Percentiles rank a stretch among this genome's conserved stretches.
Conservation (phyloP, 2,113 vertebrate genomes). For the Ceratotherium simum region DNA sequence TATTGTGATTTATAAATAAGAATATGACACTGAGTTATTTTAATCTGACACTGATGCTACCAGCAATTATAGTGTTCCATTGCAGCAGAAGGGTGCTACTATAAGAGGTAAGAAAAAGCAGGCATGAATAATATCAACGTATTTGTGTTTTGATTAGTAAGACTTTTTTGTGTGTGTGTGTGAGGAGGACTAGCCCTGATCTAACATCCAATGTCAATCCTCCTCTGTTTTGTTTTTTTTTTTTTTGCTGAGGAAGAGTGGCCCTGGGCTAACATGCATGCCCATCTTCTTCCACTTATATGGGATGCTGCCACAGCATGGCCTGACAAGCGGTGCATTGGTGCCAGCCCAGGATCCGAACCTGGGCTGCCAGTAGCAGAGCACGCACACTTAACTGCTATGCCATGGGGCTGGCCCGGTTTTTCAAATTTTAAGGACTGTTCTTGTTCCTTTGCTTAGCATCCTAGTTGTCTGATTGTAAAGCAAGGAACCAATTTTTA, state of each 20-base stretch:
- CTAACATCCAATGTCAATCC: too few species aligned
- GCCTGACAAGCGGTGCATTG: too few species aligned
- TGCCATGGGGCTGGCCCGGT: neutral
- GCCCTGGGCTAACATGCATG: too few species aligned
- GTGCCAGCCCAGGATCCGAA: too few species aligned
- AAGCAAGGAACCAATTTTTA: neutral
- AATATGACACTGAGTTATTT: constrained; percentile 61
- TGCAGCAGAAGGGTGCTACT: neutral
- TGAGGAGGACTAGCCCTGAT: too few species aligned
- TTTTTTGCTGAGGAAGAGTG: too few species aligned
- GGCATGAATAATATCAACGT: neutral
- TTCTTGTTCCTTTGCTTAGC: neutral
- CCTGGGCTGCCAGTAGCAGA: too few species aligned
- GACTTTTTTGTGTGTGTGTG: too few species aligned
- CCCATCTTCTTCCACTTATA: too few species aligned
- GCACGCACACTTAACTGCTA: too few species aligned
- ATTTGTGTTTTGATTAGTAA: constrained; percentile 48
- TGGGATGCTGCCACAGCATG: too few species aligned
- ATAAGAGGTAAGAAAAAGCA: constrained; percentile 4
- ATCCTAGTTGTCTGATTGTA: neutral
- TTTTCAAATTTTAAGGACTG: neutral
- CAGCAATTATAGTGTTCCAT: constrained; percentile 36
- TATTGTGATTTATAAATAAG: constrained; percentile 69
- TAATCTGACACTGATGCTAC: constrained; percentile 60
- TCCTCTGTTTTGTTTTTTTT: too few species aligned